Conservation (phyloP, 2,797 vertebrate genomes). For the Microhierax caerulescens region DNA sequence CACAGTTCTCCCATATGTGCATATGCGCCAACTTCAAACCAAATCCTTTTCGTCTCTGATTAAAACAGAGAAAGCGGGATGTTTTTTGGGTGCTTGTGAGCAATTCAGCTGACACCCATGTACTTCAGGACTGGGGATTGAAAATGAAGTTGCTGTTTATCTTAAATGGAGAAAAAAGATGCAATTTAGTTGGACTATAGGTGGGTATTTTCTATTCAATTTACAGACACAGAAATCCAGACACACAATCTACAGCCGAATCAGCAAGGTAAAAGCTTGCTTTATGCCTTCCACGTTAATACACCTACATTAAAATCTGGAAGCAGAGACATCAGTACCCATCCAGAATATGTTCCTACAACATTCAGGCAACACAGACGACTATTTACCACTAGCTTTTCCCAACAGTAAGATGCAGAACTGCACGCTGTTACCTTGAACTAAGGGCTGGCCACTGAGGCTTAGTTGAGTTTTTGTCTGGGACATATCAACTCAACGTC, state of each 20-base stretch:
- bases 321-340: not conserved
- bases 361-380: not conserved
- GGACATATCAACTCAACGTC: not conserved
- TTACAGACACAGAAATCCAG: not conserved
- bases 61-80: accelerated
- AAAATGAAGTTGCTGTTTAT: not conserved
- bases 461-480: not conserved
- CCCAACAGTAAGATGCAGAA: too few species aligned
- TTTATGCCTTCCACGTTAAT: not conserved
- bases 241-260: not conserved
- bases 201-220: not conserved
- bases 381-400: not conserved
- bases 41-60: not conserved
- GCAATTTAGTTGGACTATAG: not conserved
- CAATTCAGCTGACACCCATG: accelerated
- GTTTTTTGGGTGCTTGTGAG: not conserved
- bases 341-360: not conserved
- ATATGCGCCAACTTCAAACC: not conserved
- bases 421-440: not conserved
- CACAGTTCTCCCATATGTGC: not conserved
- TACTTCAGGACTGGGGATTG: not conserved
- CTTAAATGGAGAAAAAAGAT: not conserved
- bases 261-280: not conserved
- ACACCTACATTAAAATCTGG: not conserved
- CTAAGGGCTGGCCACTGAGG: not conserved